Evolutionary conservation across 2,113 vertebrate species (phyloP), one percentile per base, ranked within the genome.

Genomic region (Mellivora capensis): DNA sequence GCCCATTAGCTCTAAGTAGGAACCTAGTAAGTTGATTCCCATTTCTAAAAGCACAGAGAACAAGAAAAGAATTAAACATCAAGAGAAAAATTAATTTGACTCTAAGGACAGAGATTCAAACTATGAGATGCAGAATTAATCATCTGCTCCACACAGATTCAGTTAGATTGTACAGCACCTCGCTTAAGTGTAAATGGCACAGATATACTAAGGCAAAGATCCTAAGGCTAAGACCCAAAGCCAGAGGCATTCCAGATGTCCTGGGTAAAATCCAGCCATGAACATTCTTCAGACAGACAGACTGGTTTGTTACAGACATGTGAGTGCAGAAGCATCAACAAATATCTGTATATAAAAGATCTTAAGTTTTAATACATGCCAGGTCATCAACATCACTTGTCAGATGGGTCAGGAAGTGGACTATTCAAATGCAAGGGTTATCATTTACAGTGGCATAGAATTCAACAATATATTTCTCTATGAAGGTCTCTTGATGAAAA

Each of bases 131-230:
- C 25, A 64, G 62, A 64, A 64, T 64, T 31, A 34, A 15, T 34
- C 27, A 98, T 99, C 97, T 98, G 99, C 69, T 98, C 99, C 52
- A 99, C 99, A 94, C 98, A 99, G 98, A 99, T 99, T 93, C 99
- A 99, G 74, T 99, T 99, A 2, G 99, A 99, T 97, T 99, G 11
- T 99, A 99, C 97, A 99, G 99, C 94, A 99, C 99, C 11, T 99
- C 99, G 72, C 99, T 99, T 98, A 99, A 99, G 99, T 99, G 99
- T 97, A 99, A 99, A 98, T 99, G 99, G 99, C 99, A 99, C 3
- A 99, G 99, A 72, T 27, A n/a, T 3, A 37, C 3, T 87, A 8
- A 27, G 74, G 49, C 47, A 18, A 85, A 89, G 59, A 39, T 67
- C 49, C 71, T 77, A 37, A 62, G 34, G 13, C 42, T 79, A 14